phyloP scores from a whole-genome alignment of 2,797 vertebrate species.

The Oreochromis grahami region DNA sequence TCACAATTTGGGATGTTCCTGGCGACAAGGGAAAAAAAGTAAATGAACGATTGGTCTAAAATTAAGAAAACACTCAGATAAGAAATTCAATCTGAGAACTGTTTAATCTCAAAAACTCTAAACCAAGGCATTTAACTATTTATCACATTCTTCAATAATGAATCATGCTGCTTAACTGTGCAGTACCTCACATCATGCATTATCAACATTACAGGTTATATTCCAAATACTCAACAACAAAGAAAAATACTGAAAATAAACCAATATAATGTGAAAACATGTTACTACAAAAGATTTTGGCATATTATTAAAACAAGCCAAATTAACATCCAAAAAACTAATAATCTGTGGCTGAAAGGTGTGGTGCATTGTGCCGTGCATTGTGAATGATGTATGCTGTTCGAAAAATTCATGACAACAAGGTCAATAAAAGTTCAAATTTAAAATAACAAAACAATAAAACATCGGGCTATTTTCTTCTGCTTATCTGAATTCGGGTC shows the following conservation, averaged over 20 bases:
- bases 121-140: background rate
- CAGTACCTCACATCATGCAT: background rate
- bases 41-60: background rate
- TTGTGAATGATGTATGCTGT: background rate
- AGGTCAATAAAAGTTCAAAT: background rate
- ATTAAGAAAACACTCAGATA: background rate
- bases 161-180: background rate
- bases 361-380: background rate
- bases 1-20: no score
- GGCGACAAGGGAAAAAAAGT: no score
- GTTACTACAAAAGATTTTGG: background rate
- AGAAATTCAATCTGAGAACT: background rate
- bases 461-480: background rate
- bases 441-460: background rate
- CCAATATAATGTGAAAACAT: background rate
- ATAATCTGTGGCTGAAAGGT: background rate
- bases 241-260: background rate
- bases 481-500: background rate
- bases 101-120: background rate
- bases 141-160: background rate
- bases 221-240: background rate
- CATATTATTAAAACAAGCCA: background rate
- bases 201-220: background rate
- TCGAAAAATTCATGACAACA: background rate
- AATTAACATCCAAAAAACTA: accelerated